phyloP scores from a whole-genome alignment of 2,113 vertebrate species.

The Melozone crissalis region DNA sequence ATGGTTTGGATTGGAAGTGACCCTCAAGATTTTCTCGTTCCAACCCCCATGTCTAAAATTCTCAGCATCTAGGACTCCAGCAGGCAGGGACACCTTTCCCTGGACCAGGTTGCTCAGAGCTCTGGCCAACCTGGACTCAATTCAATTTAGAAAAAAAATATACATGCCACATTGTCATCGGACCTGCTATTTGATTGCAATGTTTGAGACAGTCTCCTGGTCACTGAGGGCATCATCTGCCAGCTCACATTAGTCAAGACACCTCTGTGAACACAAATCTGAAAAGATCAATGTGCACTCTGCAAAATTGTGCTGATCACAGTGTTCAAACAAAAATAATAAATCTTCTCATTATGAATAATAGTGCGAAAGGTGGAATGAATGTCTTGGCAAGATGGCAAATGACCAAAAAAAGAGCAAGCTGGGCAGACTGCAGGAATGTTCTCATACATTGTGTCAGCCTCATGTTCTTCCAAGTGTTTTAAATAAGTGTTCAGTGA shows the following conservation, averaged over 20 bases:
- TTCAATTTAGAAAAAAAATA: background rate
- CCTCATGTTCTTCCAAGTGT: background rate
- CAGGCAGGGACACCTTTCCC: background rate
- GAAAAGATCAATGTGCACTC: background rate
- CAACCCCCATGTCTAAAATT: background rate
- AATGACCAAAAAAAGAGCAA: background rate
- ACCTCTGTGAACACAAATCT: background rate
- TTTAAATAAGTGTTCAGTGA: slow-evolving; percentile 41
- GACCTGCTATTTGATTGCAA: background rate
- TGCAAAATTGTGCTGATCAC: background rate
- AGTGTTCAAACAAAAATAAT: background rate
- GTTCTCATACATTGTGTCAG: background rate
- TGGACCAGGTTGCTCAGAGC: background rate
- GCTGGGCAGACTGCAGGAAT: background rate
- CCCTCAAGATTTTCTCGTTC: accelerated
- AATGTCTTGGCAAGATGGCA: background rate
- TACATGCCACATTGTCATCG: background rate
- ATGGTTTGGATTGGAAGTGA: background rate
- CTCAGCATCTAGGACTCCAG: background rate
- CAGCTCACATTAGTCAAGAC: background rate
- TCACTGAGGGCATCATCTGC: background rate
- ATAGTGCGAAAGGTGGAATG: background rate
- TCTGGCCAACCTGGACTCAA: background rate
- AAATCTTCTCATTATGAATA: background rate
- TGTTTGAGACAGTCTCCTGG: background rate